Evolutionary conservation across 1,140 invertebrate genomes (phyloP).

Genomic region (Cyclargus thomasi): DNA sequence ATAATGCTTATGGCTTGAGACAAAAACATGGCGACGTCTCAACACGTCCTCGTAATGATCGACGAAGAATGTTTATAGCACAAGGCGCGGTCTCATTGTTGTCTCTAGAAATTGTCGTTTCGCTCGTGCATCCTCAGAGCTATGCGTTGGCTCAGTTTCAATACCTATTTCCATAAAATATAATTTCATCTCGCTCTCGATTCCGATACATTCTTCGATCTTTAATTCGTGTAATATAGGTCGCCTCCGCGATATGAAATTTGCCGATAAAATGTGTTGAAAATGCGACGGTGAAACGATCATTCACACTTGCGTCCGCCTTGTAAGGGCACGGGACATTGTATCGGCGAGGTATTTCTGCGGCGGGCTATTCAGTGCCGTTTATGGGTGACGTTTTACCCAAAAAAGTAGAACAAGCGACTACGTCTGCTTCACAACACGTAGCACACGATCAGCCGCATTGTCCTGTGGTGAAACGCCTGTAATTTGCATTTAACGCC

Average conservation of each 20-base stretch:
- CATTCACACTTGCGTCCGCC: slow-evolving; percentile 47
- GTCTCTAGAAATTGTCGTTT: slow-evolving; percentile 41
- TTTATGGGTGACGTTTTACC: slow-evolving; percentile 64
- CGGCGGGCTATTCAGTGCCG: slow-evolving; percentile 61
- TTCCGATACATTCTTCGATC: slow-evolving; percentile 25
- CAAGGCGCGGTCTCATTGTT: slow-evolving; percentile 64
- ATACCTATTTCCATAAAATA: slow-evolving; percentile 69
- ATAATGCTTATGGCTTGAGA: neutral
- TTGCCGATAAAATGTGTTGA: slow-evolving; percentile 35
- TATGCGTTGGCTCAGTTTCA: slow-evolving; percentile 61
- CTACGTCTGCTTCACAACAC: slow-evolving; percentile 62
- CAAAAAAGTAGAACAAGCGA: slow-evolving; percentile 73
- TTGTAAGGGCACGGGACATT: slow-evolving; percentile 63
- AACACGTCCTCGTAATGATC: slow-evolving; percentile 67
- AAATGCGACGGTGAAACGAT: slow-evolving; percentile 41
- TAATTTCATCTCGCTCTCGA: slow-evolving; percentile 56
- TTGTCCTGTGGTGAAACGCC: slow-evolving; percentile 66
- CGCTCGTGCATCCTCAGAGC: slow-evolving; percentile 52
- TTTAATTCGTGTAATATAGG: neutral
- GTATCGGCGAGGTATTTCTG: slow-evolving; percentile 57
- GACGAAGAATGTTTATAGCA: slow-evolving; percentile 65
- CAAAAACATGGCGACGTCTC: slow-evolving; percentile 6
- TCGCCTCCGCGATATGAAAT: neutral
- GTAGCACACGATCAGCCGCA: slow-evolving; percentile 54
- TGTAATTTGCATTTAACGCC: slow-evolving; percentile 68